These are phyloP conservation scores for Iguana delicatissima DNA, from an alignment of 2,797 vertebrate species.

Conservation along the genomic window DNA sequence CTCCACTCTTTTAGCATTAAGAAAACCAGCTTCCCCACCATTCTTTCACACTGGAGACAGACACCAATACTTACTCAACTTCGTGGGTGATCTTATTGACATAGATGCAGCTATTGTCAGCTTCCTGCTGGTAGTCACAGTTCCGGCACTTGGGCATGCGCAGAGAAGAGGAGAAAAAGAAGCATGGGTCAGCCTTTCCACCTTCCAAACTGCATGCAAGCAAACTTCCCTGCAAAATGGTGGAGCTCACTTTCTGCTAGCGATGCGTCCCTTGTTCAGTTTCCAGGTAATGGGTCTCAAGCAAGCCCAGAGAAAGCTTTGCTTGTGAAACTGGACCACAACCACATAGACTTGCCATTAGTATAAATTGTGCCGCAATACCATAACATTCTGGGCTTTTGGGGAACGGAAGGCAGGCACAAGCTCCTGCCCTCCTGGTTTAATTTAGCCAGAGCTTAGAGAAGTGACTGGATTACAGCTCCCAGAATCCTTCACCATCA, in stretches of 20 bases:
- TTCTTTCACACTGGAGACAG: background rate
- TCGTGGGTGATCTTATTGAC: slow-evolving; percentile 98
- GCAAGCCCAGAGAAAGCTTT: background rate
- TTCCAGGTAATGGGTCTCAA: background rate
- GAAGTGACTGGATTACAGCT: no score
- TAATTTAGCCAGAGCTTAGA: no score
- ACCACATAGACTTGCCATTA: background rate
- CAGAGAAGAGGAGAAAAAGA: background rate
- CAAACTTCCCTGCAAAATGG: background rate
- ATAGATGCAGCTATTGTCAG: slow-evolving; percentile 97
- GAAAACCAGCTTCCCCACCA: background rate
- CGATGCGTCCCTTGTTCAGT: background rate
- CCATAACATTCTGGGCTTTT: background rate
- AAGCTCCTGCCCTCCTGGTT: background rate
- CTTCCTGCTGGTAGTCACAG: slow-evolving; percentile 96
- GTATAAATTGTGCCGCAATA: no score
- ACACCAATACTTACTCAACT: slow-evolving; percentile 90
- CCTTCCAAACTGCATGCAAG: background rate
- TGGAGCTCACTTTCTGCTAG: background rate
- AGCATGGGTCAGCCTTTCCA: background rate
- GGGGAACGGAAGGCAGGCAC: background rate
- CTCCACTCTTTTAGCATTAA: background rate
- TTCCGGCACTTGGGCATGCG: slow-evolving; percentile 87
- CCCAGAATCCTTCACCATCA: no score
- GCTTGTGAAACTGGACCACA: background rate